Evolutionary conservation across 2,888 invertebrate genomes (phyloP).

Genomic region (Malacosoma neustria): DNA sequence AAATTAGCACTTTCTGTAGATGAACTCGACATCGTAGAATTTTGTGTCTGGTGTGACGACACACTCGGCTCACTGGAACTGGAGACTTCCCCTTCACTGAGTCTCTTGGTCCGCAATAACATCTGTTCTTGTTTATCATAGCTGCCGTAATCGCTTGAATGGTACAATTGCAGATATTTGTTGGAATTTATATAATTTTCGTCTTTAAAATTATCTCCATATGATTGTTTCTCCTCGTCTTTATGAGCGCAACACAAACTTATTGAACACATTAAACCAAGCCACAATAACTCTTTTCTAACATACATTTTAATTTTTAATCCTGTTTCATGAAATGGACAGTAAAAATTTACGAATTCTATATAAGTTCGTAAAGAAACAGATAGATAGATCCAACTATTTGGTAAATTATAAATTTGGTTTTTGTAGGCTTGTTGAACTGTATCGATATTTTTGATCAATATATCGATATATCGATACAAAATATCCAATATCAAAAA

Average conservation of each 20-base stretch:
- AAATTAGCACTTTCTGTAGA: slow-evolving; percentile 41
- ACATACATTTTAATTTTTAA: neutral
- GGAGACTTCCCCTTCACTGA: slow-evolving; percentile 25
- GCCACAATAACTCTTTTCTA: slow-evolving; percentile 5
- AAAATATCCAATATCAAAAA: too few species aligned
- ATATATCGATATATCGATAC: too few species aligned
- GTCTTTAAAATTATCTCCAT: neutral
- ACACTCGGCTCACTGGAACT: slow-evolving; percentile 42
- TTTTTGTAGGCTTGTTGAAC: too few species aligned
- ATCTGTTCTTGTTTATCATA: slow-evolving; percentile 10
- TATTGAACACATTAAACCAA: slow-evolving; percentile 6
- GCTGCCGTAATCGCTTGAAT: slow-evolving; percentile 1
- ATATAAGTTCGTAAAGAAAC: too few species aligned
- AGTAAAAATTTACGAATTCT: too few species aligned
- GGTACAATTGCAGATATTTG: neutral
- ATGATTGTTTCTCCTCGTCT: neutral
- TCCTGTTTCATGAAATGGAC: too few species aligned
- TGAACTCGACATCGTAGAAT: slow-evolving; percentile 24
- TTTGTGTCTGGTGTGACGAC: slow-evolving; percentile 17
- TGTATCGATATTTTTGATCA: too few species aligned
- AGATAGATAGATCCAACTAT: too few species aligned
- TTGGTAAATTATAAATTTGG: too few species aligned
- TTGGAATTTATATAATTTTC: neutral
- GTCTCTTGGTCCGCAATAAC: slow-evolving; percentile 46
- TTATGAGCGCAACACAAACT: slow-evolving; percentile 2